Evolutionary conservation across 2,888 invertebrate genomes (phyloP), one percentile per base, ranked within the genome.

Genomic region (Thelaira solivaga): DNA sequence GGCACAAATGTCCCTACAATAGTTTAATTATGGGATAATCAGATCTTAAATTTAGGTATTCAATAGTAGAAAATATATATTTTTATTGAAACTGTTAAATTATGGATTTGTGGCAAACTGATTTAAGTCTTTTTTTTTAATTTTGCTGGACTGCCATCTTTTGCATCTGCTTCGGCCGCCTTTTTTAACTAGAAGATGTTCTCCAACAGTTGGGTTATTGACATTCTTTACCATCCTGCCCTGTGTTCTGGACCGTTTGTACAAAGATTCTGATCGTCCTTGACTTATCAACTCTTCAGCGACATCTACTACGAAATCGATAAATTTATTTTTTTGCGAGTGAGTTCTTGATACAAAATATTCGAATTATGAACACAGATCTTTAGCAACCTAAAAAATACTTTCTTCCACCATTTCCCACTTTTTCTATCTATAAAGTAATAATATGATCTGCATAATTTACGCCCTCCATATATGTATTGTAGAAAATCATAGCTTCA

Each of bases 361-460:
- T 31, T 10, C 31, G 31, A 31, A 31, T 31, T 31, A 2, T 31
- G 8, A 31, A 31, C 3, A 31, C 31, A 7, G 41, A 39, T 71
- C 61, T 61, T 71, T 59, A 61, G 39, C 36, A 61, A 59, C 22
- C 26, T 59, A 36, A 71, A n/a, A 68, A 71, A 71, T 59, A 59
- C 24, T 49, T 59, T 61, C 49, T 59, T 59, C 59, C 49, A 59
- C 57, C 61, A 71, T 49, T 51, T n/a, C n/a, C n/a, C n/a, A n/a
- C n/a, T n/a, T n/a, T n/a, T n/a, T n/a, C n/a, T n/a, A n/a, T n/a
- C 13, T 62, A 72, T 29, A 61, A 22, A 39, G 22, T 39, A 36
- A 24, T 62, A 2, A 31, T 31, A 7, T 71, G 36, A 62, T 36
- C 51, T 16, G 71, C 49, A 22, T 36, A n/a, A 71, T 49, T 39